Conservation (phyloP, 2,888 invertebrate genomes). For the Elysia crispata region DNA sequence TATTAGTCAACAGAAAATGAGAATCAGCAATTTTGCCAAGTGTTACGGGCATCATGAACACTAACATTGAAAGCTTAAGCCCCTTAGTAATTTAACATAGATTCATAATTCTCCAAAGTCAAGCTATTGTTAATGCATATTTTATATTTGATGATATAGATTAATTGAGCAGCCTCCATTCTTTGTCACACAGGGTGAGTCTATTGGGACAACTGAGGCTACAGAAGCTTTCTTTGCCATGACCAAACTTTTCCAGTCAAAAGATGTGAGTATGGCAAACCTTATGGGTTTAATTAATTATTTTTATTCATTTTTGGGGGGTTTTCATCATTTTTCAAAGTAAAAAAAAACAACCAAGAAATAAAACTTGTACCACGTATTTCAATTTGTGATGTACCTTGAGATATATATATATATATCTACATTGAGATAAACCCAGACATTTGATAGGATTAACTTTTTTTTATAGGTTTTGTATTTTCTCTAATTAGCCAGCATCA, state of each 20-base stretch:
- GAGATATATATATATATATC: not conserved
- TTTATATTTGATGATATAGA: too few relatives aligned
- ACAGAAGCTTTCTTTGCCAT: slow-evolving; percentile 99
- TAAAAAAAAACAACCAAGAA: not conserved
- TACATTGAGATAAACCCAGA: too few relatives aligned
- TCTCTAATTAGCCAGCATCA: too few relatives aligned
- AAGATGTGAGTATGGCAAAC: slow-evolving; percentile 83
- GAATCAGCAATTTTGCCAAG: too few relatives aligned
- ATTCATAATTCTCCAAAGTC: too few relatives aligned
- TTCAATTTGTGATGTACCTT: too few relatives aligned
- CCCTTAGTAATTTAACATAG: not conserved
- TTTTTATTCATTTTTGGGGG: too few relatives aligned
- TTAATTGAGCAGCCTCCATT: not conserved
- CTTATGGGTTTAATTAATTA: not conserved
- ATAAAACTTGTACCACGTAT: too few relatives aligned
- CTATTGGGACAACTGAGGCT: slow-evolving; percentile 94
- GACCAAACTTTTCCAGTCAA: slow-evolving; percentile 98
- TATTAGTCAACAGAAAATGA: too few relatives aligned
- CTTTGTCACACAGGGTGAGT: slow-evolving; percentile 84
- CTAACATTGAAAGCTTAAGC: not conserved
- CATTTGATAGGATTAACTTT: not conserved
- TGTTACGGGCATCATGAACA: not conserved
- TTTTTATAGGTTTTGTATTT: not conserved
- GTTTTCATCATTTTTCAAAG: not conserved
- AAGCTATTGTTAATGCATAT: too few relatives aligned